Evolutionary conservation across 1,140 invertebrate genomes (phyloP).

Genomic region (Ooceraea biroi): DNA sequence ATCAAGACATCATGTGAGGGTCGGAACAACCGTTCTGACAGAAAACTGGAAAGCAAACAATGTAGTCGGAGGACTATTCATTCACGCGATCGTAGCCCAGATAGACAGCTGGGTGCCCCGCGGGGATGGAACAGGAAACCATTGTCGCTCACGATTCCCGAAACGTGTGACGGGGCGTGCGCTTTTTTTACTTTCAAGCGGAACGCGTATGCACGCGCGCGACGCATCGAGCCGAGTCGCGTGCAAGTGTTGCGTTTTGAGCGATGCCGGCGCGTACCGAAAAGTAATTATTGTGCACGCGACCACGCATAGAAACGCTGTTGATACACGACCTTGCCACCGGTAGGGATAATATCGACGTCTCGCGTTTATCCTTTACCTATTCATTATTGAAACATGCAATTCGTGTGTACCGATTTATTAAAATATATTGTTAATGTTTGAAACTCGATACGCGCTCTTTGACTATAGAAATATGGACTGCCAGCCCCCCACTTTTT

Average conservation of each 20-base stretch:
- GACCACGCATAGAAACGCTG: slow-evolving; percentile 73
- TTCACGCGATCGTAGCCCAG: slow-evolving; percentile 64
- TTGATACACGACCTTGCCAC: slow-evolving; percentile 61
- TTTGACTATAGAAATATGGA: no score
- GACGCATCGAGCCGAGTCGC: slow-evolving; percentile 63
- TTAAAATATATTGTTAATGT: no score
- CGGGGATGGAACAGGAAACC: slow-evolving; percentile 68
- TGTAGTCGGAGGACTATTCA: slow-evolving; percentile 64
- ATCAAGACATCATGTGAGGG: slow-evolving; percentile 67
- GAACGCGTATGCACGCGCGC: slow-evolving; percentile 22
- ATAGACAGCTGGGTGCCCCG: slow-evolving; percentile 69
- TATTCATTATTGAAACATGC: background rate
- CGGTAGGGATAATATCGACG: slow-evolving; percentile 66
- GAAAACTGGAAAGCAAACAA: slow-evolving; percentile 71
- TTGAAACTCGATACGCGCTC: no score
- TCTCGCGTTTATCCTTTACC: background rate
- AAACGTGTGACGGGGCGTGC: slow-evolving; percentile 60
- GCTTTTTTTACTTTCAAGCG: slow-evolving; percentile 54
- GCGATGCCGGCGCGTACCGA: slow-evolving; percentile 71
- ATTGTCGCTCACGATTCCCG: slow-evolving; percentile 71
- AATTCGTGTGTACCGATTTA: no score
- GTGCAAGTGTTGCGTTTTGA: slow-evolving; percentile 75
- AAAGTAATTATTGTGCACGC: slow-evolving; percentile 78
- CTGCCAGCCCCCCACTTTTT: no score
- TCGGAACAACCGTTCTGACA: slow-evolving; percentile 58